These are phyloP conservation scores for Tetragonula clypearis DNA, from an alignment of 1,140 invertebrate genomes.

Conservation along the genomic window DNA sequence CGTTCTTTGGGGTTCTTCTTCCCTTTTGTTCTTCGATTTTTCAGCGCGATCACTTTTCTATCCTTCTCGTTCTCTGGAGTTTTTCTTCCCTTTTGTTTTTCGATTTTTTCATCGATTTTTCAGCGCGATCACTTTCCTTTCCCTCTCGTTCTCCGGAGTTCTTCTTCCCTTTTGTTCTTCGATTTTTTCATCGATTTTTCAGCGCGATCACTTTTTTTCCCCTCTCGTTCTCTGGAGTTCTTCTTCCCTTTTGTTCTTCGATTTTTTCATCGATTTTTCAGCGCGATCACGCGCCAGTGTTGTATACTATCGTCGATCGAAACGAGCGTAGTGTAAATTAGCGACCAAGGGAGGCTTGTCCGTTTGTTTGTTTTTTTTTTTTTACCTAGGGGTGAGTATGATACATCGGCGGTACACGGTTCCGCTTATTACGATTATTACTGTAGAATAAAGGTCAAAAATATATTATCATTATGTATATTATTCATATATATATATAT, in stretches of 20 bases:
- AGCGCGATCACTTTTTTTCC: background rate
- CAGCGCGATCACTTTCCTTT: background rate
- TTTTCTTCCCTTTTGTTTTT: background rate
- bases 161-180: background rate
- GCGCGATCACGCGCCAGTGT: background rate
- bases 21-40: background rate
- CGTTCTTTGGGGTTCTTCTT: background rate
- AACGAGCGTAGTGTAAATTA: slow-evolving; percentile 46
- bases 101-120: background rate
- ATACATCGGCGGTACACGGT: slow-evolving; percentile 12
- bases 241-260: background rate
- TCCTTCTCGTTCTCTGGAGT: background rate
- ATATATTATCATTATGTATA: slow-evolving; percentile 57
- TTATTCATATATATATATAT: slow-evolving; percentile 38
- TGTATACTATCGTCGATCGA: slow-evolving; percentile 15
- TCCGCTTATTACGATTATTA: slow-evolving; percentile 47
- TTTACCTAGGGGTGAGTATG: slow-evolving; percentile 1
- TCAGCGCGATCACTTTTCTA: background rate
- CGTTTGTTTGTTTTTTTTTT: background rate
- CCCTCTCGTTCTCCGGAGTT: background rate
- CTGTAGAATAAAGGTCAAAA: slow-evolving; percentile 71
- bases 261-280: background rate
- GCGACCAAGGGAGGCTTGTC: slow-evolving; percentile 42
- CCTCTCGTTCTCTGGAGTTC: background rate
- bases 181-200: background rate